Evolutionary conservation across 2,113 vertebrate genomes (phyloP).

Genomic region (pig (Sus scrofa)): DNA sequence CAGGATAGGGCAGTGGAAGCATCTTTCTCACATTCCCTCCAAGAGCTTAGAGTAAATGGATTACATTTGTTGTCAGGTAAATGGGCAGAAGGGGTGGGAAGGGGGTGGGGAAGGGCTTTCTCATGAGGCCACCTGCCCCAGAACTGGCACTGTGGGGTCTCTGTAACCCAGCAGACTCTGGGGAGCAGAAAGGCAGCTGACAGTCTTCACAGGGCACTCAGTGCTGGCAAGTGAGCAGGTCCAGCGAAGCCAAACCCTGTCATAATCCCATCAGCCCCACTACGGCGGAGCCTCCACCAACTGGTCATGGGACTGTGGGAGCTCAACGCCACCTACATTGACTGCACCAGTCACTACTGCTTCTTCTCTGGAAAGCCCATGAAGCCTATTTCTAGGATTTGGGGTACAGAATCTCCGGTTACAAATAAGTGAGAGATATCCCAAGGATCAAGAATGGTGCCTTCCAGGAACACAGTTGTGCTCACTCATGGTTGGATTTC

Average conservation of each 20-base stretch:
- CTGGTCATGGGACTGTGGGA: slow-evolving; percentile 71
- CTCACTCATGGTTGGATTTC: too few relatives aligned
- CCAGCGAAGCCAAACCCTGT: slow-evolving; percentile 69
- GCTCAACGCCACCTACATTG: slow-evolving; percentile 56
- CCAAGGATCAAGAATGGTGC: background rate
- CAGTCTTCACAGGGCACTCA: slow-evolving; percentile 75
- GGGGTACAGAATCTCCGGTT: background rate
- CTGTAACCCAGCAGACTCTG: background rate
- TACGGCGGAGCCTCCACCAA: slow-evolving; percentile 10
- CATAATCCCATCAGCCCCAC: slow-evolving; percentile 71
- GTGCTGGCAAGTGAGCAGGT: slow-evolving; percentile 64
- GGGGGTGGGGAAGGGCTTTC: background rate
- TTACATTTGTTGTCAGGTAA: background rate
- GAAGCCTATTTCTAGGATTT: background rate
- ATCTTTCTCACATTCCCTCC: background rate
- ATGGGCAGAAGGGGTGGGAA: background rate
- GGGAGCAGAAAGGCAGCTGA: slow-evolving; percentile 76
- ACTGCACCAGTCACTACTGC: background rate
- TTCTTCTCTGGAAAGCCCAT: background rate
- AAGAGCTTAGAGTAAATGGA: slow-evolving; percentile 3
- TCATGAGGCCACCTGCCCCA: slow-evolving; percentile 63
- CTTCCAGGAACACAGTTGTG: too few relatives aligned
- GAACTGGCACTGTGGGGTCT: background rate
- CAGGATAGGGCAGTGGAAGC: rapidly evolving
- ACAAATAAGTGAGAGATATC: background rate